Evolutionary conservation across 2,113 vertebrate genomes (phyloP), one percentile per base, ranked within the genome.

Genomic region (Acanthisitta chloris): DNA sequence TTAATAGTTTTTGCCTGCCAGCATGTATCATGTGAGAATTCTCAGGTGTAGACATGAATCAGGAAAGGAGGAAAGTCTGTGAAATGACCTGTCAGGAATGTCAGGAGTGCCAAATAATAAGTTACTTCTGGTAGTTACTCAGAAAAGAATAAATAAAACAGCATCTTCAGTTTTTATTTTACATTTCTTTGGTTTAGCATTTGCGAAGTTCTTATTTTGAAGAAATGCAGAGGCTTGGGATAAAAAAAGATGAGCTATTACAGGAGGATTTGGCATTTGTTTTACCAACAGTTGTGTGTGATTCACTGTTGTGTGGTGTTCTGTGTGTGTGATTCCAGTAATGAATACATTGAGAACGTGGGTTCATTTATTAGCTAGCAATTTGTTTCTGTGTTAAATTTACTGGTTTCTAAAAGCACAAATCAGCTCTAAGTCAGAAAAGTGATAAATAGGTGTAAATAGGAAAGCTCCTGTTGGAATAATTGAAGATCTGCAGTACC

Each of bases 241-340:
- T 86, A 72, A 87, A 91, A 94, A 91, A 78, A 52, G 51, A 85
- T 61, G 18, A 70, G 49, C 45, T 87, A 38, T 96, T 87, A 55
- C 66, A 64, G 90, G 79, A 87, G 55, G 29, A 84, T 79, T 93
- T 94, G 84, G 59, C 90, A 64, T 94, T 92, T 94, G 64, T 95
- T 96, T 93, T 54, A 72, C 82, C 82, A 94, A 72, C 79, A 90
- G 82, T 88, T 94, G 48, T 55, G 58, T 66, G 48, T 94, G 92
- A 96, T 57, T 97, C 84, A 88, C 31, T 94, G 73, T 78, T 95
- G 36, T 84, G 81, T 94, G 72, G 38, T 67, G 51, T 24, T 90
- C 73, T 80, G 40, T 54, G 40, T 4, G 6, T 94, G 92, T 91
- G 66, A 93, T 86, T 85, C 78, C 88, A 90, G 0, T 91, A 92